phyloP scores from a whole-genome alignment of 2,113 vertebrate genomes.

The Dasyprocta punctata region DNA sequence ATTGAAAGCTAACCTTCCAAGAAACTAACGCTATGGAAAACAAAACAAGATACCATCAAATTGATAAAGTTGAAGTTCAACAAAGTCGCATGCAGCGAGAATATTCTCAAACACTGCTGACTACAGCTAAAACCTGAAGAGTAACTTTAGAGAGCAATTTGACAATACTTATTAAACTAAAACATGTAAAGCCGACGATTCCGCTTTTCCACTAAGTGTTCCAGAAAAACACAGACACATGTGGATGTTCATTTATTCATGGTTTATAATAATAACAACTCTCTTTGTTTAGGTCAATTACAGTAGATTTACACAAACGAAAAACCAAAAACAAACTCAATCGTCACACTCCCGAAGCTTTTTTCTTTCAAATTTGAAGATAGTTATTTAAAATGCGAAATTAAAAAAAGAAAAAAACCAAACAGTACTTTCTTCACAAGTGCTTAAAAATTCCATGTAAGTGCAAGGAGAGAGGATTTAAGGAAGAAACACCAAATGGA shows the following conservation, averaged over 20 bases:
- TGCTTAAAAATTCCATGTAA: neutral
- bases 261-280: neutral
- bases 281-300: neutral
- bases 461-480: neutral
- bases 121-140: neutral
- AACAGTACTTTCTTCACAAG: neutral
- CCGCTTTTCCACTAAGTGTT: neutral
- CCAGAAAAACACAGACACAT: neutral
- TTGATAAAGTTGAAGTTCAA: neutral
- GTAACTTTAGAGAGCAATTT: neutral
- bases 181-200: neutral
- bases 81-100: neutral
- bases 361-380: neutral
- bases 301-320: neutral
- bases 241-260: neutral
- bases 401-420: neutral
- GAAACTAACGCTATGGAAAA: constrained; percentile 22
- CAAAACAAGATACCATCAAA: neutral
- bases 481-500: neutral
- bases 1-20: constrained; percentile 10
- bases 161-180: neutral
- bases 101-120: neutral
- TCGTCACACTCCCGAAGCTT: neutral
- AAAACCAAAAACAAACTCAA: neutral
- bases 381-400: neutral